Conservation (phyloP, 1,140 invertebrate species). For the Triops cancriformis region DNA sequence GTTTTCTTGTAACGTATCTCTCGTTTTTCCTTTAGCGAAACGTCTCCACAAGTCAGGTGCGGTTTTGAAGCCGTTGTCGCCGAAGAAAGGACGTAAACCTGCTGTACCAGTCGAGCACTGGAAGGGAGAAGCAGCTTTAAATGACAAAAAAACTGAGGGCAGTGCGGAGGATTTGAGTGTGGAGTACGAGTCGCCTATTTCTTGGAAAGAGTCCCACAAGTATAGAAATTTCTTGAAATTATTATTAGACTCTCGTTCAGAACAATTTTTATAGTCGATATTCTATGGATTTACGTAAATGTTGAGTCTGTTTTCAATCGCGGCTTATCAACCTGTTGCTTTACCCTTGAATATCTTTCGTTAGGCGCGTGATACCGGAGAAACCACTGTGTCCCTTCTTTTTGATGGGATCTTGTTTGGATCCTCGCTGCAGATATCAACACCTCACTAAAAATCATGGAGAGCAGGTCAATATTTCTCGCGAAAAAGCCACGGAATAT, state of each 20-base stretch:
- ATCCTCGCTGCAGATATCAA: neutral
- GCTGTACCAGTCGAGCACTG: neutral
- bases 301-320: too few relatives aligned
- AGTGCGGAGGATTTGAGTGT: neutral
- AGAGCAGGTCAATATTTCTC: neutral
- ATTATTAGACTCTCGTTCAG: neutral
- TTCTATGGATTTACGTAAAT: too few relatives aligned
- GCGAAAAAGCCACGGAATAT: neutral
- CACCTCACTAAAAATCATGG: neutral
- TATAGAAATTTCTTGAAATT: neutral
- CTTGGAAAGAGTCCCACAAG: neutral
- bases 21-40: neutral
- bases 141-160: too few relatives aligned
- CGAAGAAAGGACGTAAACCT: neutral
- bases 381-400: neutral
- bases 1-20: neutral
- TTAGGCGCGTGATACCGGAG: neutral
- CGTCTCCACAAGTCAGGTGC: neutral
- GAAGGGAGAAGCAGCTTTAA: neutral
- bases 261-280: too few relatives aligned
- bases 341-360: neutral
- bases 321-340: too few relatives aligned
- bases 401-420: neutral
- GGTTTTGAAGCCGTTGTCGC: neutral
- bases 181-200: neutral